Conservation (phyloP, 2,113 vertebrate species). For the Seriola rivoliana region DNA sequence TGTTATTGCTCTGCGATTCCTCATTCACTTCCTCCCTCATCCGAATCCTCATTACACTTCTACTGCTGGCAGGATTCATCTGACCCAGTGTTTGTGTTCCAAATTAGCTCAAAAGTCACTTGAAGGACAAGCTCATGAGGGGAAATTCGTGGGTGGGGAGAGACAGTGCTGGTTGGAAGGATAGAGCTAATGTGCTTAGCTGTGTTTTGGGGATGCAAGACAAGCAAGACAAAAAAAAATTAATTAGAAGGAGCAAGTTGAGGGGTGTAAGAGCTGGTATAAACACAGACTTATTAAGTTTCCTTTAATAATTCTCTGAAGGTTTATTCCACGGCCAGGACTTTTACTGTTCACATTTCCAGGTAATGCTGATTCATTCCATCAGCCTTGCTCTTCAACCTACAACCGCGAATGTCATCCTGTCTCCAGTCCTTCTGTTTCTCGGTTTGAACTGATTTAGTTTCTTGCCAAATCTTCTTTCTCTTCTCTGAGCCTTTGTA, state of each 20-base stretch:
- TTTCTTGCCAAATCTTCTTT: conserved; percentile 47
- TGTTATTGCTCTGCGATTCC: conserved; percentile 37
- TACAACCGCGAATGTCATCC: background rate
- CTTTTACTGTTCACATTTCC: conserved; percentile 5
- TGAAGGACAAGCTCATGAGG: conserved; percentile 63
- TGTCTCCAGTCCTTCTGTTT: conserved; percentile 17
- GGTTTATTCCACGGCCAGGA: background rate
- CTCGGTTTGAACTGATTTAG: conserved; percentile 45
- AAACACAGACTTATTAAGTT: conserved; percentile 34
- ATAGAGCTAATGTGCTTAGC: conserved; percentile 52
- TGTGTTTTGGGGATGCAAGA: conserved; percentile 49
- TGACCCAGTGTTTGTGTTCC: conserved; percentile 58
- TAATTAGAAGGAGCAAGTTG: conserved; percentile 52
- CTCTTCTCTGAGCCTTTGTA: conserved; percentile 54
- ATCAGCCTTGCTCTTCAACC: conserved; percentile 8
- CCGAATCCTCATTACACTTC: conserved; percentile 62
- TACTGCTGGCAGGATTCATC: conserved; percentile 59
- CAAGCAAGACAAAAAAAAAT: conserved; percentile 42
- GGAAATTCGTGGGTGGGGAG: conserved; percentile 44
- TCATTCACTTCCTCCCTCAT: conserved; percentile 43
- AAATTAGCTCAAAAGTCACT: conserved; percentile 72
- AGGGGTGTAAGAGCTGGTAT: conserved; percentile 27
- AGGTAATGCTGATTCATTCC: conserved; percentile 31
- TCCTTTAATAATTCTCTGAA: conserved; percentile 40
- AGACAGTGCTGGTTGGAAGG: conserved; percentile 31